A percentile compares a stretch with the other conserved stretches of the same genome.
Conservation (phyloP, 2,113 vertebrate species). For the Sigmodon hispidus region DNA sequence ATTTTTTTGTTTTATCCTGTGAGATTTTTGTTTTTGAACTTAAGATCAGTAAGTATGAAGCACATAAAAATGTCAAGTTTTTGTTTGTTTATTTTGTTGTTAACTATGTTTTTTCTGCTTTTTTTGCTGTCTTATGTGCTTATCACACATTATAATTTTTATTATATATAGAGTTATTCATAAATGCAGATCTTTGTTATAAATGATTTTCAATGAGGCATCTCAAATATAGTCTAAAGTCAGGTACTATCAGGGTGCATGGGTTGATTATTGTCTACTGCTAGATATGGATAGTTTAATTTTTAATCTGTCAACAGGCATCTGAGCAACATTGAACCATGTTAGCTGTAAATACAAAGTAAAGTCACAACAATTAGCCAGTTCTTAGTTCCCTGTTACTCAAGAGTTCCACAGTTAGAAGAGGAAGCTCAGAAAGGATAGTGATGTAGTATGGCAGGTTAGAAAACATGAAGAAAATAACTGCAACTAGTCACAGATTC, state of each 20-base stretch:
- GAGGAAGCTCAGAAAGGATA: not conserved
- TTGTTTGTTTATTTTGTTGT: not conserved
- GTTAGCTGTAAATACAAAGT: slow-evolving; percentile 5
- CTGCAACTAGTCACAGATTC: not conserved
- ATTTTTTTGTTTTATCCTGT: not conserved
- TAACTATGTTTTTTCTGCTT: not conserved
- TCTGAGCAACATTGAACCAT: not conserved
- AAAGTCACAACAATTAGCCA: not conserved
- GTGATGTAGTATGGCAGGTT: not conserved
- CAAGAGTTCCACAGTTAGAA: not conserved
- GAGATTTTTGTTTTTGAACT: not conserved
- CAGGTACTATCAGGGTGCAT: not conserved
- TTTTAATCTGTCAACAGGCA: not conserved
- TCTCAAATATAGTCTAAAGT: not conserved
- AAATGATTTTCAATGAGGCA: slow-evolving; percentile 11
- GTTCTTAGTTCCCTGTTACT: not conserved
- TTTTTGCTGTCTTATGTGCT: not conserved
- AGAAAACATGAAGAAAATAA: slow-evolving; percentile 15
- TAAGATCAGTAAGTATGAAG: slow-evolving; percentile 14
- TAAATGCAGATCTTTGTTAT: not conserved
- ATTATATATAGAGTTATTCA: slow-evolving; percentile 4
- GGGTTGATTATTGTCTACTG: not conserved
- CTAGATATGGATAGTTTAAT: slow-evolving; percentile 51
- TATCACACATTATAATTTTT: not conserved
- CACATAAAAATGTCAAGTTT: not conserved